phyloP scores from a whole-genome alignment of 1,140 invertebrate genomes.

The Drosophila ficusphila region DNA sequence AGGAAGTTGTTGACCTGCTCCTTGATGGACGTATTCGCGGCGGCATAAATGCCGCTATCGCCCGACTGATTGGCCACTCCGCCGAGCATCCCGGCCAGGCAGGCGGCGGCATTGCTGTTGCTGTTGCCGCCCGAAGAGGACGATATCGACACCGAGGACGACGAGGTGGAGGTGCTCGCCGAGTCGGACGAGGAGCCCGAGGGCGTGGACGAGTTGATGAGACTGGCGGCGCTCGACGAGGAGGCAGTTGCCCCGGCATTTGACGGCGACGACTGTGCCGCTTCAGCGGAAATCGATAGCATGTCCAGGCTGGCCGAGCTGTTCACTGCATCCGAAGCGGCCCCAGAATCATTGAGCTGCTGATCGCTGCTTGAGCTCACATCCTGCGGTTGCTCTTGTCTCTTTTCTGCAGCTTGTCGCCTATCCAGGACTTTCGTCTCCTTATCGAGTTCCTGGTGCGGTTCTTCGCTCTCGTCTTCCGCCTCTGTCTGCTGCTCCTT shows the following conservation, averaged over 20 bases:
- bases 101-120: slow-evolving; percentile 7
- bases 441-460: neutral
- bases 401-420: neutral
- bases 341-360: slow-evolving; percentile 67
- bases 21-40: slow-evolving; percentile 59
- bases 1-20: slow-evolving; percentile 65
- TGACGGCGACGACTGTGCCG: slow-evolving; percentile 68
- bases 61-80: slow-evolving; percentile 63
- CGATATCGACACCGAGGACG: slow-evolving; percentile 46
- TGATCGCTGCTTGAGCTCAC: slow-evolving; percentile 22
- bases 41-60: slow-evolving; percentile 70
- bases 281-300: slow-evolving; percentile 66
- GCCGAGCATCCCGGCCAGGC: slow-evolving; percentile 8
- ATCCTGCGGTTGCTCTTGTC: neutral
- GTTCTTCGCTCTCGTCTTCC: slow-evolving; percentile 4
- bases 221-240: slow-evolving; percentile 44
- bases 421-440: neutral
- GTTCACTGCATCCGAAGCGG: slow-evolving; percentile 56
- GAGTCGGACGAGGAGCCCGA: slow-evolving; percentile 44
- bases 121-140: slow-evolving; percentile 23
- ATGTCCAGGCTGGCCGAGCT: slow-evolving; percentile 69
- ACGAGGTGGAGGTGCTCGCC: slow-evolving; percentile 39
- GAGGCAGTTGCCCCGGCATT: slow-evolving; percentile 38
- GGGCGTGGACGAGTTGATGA: slow-evolving; percentile 33
- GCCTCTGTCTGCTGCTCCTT: slow-evolving; percentile 37